These are phyloP conservation scores for Odocoileus hemionus DNA, from an alignment of 2,113 vertebrate genomes.

Conservation along the genomic window DNA sequence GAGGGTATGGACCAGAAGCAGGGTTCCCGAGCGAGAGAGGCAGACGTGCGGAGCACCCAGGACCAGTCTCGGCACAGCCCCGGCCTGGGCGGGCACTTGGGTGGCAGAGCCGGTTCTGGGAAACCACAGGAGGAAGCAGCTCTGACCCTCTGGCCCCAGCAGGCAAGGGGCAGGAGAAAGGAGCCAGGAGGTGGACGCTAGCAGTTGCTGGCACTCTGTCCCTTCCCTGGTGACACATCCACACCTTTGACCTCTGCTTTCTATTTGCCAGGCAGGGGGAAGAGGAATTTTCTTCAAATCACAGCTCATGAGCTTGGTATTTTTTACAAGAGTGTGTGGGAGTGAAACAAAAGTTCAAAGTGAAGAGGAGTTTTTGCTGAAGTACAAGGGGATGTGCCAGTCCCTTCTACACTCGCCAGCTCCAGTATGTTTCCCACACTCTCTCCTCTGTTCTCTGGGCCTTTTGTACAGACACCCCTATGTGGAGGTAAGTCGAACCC, in stretches of 20 bases:
- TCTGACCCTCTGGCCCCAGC: neutral
- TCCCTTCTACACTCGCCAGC: fast-evolving
- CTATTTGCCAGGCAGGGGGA: neutral
- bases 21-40: neutral
- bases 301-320: neutral
- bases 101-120: slow-evolving; percentile 31
- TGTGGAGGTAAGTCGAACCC: neutral
- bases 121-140: neutral
- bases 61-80: fast-evolving
- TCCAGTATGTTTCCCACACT: neutral
- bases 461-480: neutral
- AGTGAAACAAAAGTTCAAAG: neutral
- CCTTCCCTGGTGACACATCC: fast-evolving
- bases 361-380: neutral
- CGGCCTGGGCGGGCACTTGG: neutral
- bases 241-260: neutral
- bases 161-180: neutral
- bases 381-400: neutral
- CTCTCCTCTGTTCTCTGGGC: neutral
- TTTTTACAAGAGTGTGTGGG: neutral
- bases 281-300: neutral
- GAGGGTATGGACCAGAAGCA: neutral
- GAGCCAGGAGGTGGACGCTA: neutral
- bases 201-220: fast-evolving
- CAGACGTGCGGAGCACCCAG: neutral